Base-by-base conservation (phyloP, 2,888 invertebrate species). In the Harpalus rufipes region DNA sequence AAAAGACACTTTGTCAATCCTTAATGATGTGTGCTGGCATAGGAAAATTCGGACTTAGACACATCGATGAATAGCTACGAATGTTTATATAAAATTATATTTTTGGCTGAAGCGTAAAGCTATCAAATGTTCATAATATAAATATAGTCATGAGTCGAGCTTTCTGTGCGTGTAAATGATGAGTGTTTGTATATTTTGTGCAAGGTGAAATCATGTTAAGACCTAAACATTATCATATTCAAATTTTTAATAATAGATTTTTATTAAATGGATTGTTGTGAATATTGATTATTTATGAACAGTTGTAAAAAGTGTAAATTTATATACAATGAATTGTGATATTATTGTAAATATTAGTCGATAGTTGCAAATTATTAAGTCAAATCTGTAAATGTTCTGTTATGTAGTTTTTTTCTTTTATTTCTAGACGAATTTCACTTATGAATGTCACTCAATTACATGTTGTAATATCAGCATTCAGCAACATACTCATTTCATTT, bases 291-390 rank as follows among this genome's bases (percentile, higher is more conserved):
- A 85, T 72, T 80, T 85, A 85, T 85, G 65, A 80, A 72, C 59
- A 80, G 85, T 85, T 85, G 85, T 85, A 85, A 72, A 85, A 85
- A 85, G 85, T 85, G 85, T 85, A 85, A 68, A 85, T 85, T 85
- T 85, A 79, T 80, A 85, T 68, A 85, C 85, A 79, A 85, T 85
- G 85, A 85, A 85, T 90, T 90, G 90, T 91, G 90, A 91, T 90
- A 90, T 85, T 85, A 85, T 89, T 90, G 90, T 90, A 90, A 88
- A 90, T 90, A 90, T 88, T 89, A 89, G 87, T 88, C 87, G 78
- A 85, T 87, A 87, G 86, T 86, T 86, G 80, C 85, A 65, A 79
- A 44, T 79, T 79, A 44, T 79, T 79, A 16, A 65, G 21, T 63
- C 63, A 25, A 25, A 61, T 61, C 84, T 72, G 68, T 82, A 81